Conservation (phyloP, 2,888 invertebrate species). For the Polydesmus complanatus region DNA sequence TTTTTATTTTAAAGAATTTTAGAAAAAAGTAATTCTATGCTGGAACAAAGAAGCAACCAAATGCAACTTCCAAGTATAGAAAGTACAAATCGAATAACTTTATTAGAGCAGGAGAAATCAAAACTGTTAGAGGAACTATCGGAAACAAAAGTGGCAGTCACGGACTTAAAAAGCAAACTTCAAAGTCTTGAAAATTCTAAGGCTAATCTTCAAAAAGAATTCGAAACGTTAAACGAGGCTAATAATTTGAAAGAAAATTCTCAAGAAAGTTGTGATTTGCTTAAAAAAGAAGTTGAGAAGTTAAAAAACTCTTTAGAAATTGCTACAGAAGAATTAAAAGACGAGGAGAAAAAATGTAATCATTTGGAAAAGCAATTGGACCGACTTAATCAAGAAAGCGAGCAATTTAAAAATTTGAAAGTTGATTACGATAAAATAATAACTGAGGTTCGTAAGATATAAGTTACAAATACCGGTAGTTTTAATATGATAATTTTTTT, state of each 20-base stretch:
- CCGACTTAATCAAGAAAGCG: too few relatives aligned
- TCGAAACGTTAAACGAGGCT: not conserved
- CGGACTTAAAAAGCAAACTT: not conserved
- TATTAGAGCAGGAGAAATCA: slow-evolving; percentile 13
- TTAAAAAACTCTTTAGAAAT: not conserved
- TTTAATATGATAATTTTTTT: too few relatives aligned
- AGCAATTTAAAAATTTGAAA: too few relatives aligned
- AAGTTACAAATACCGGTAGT: too few relatives aligned
- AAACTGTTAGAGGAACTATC: not conserved
- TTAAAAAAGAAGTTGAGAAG: not conserved
- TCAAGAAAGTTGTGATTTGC: not conserved
- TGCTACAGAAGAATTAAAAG: not conserved
- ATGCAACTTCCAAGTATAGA: slow-evolving; percentile 6
- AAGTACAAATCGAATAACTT: not conserved
- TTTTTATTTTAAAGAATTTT: slow-evolving; percentile 6
- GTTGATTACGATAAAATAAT: too few relatives aligned
- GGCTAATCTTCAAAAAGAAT: not conserved
- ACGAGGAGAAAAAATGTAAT: not conserved
- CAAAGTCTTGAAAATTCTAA: not conserved
- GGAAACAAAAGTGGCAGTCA: not conserved
- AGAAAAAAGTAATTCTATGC: slow-evolving; percentile 14
- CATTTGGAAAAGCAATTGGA: too few relatives aligned
- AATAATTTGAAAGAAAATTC: not conserved
- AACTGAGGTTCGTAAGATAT: too few relatives aligned
- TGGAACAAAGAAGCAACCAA: slow-evolving; percentile 12